Evolutionary conservation across 2,113 vertebrate genomes (phyloP), one percentile per base, ranked within the genome.

Genomic region (Alligator mississippiensis): DNA sequence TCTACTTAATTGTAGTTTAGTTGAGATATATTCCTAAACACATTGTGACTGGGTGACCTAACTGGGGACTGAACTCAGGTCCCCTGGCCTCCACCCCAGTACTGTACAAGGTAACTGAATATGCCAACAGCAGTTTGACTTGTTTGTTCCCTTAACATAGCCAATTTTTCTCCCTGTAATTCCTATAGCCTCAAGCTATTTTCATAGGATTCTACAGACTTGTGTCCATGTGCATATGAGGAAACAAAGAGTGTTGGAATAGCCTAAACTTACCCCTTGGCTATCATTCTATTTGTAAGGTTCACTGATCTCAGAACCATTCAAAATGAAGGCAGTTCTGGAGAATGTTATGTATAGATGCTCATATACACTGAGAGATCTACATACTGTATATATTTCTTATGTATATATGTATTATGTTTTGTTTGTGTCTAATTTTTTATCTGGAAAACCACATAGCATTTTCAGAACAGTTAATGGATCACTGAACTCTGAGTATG

Each of bases 131-230:
- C 77, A 61, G 80, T 92, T 94, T 92, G 92, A 96, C 91, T 84
- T 93, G 68, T 92, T 78, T 96, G 0, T 95, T 94, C 58, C n/a
- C 64, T 22, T 58, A 75, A 78, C 19, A 95, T 90, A 95, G 18
- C 47, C 79, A 68, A 85, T 95, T 96, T 95, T 95, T 95, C 88
- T 90, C 83, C 95, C 95, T 95, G 96, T 94, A 90, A 91, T 94
- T 97, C 79, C 83, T 94, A 80, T 90, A 68, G 83, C 96, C 94
- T 95, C 76, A 54, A 88, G 96, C 93, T 96, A 91, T 96, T 97
- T 96, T 93, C 94, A 95, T 85, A 95, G 93, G 17, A 62, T 9
- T 75, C 87, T 95, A 97, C 95, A 83, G 96, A 97, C 96, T 94
- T 90, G 68, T n/a, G 3, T 88, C 14, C 80, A 58, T 77, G 77